Evolutionary conservation across 37 sponge, comb jelly and placozoan species (phyloP).

Genomic region (Bolinopsis microptera): DNA sequence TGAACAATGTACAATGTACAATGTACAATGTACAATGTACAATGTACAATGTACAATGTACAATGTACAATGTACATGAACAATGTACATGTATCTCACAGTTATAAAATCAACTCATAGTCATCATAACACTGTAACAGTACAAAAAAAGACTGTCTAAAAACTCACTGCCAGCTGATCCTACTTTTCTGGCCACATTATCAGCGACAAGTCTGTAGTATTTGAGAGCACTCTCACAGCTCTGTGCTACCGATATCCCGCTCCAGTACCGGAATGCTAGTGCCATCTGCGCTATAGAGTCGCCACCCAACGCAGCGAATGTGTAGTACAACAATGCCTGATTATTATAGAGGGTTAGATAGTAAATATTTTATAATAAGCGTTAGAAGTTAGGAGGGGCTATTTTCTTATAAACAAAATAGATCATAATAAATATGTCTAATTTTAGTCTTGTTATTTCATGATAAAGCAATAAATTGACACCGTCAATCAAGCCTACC

Average conservation of each 20-base stretch:
- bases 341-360: conserved; percentile 2
- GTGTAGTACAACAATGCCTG: conserved; percentile 94
- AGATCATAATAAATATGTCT: neutral
- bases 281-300: conserved; percentile 83
- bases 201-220: conserved; percentile 86
- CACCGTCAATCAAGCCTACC: too few species aligned
- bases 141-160: neutral
- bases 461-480: neutral
- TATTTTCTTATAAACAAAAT: neutral
- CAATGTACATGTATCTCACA: too few species aligned
- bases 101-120: too few species aligned
- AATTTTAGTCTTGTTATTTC: conserved; percentile 15
- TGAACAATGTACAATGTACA: too few species aligned
- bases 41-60: too few species aligned
- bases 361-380: neutral
- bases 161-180: neutral
- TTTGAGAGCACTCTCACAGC: conserved; percentile 86
- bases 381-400: neutral
- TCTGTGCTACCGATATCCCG: conserved; percentile 79
- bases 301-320: conserved; percentile 92
- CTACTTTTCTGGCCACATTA: conserved; percentile 67
- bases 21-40: too few species aligned
- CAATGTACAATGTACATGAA: too few species aligned
- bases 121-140: neutral
- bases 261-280: conserved; percentile 86